Base-by-base conservation (phyloP, 2,113 vertebrate species). In the Dermatemys mawii region DNA sequence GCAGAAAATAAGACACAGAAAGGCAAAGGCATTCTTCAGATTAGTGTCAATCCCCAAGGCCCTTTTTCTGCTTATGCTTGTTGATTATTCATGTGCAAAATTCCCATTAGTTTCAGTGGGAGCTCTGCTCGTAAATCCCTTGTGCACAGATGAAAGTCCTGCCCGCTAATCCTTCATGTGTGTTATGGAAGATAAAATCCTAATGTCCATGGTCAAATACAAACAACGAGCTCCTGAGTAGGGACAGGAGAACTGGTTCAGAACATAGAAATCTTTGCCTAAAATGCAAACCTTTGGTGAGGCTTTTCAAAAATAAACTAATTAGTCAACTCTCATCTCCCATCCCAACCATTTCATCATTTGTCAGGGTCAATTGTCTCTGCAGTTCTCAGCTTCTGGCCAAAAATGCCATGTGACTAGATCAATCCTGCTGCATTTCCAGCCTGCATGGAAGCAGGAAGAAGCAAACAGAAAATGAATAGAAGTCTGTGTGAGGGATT, bases 241-340 rank as follows among this genome's bases (percentile, higher is more conserved):
- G 73, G 12, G 24, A 75, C 49, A 86, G 81, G 57, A 73, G 86
- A 81, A 84, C 84, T 89, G 83, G 90, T 95, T 90, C 87, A 90
- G 63, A 93, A 92, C 26, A 67, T 92, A 93, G 84, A 79, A 96
- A 86, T 50, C 73, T 89, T 90, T 83, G 81, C 83, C 84, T 89
- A 95, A 95, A 88, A n/a, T 87, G 78, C 78, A 95, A 81, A 92
- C 85, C 49, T 92, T 93, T 80, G 78, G 87, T 78, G 67, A 51
- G 51, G 78, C 92, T 14, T 95, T 92, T 95, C 73, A 88, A 89
- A 93, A 86, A 19, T 1, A 0, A 93, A 95, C 82, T 10, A 11
- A 44, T 13, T 44, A 44, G 35, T 35, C 27, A 76, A 67, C 86
- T 94, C 93, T 95, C 81, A 96, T 87, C 91, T 93, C 46, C 67